A percentile compares a stretch with the other conserved stretches of the same genome.
phyloP scores from a whole-genome alignment of 2,888 invertebrate species.

The Drosophila mercatorum region DNA sequence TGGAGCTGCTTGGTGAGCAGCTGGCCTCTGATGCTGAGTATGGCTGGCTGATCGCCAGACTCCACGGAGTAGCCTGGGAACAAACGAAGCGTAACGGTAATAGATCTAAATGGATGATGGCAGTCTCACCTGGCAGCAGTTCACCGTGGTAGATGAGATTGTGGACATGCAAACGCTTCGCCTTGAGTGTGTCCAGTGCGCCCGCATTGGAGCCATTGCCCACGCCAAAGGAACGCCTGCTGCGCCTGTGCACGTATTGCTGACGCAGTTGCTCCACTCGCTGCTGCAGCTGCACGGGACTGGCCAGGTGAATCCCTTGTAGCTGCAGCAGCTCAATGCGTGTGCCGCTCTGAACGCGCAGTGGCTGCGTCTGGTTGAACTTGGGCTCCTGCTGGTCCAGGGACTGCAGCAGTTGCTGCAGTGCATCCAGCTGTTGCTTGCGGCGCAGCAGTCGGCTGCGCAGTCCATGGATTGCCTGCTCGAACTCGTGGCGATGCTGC shows the following conservation, averaged over 20 bases:
- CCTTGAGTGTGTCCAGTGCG: conserved; percentile 52
- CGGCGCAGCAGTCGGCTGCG: conserved; percentile 73
- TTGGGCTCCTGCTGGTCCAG: conserved; percentile 2
- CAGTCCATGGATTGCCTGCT: conserved; percentile 64
- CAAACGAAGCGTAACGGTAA: no score
- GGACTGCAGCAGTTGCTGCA: conserved; percentile 52
- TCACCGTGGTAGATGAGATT: conserved; percentile 75
- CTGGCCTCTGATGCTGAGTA: conserved; percentile 55
- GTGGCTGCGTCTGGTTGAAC: conserved; percentile 33
- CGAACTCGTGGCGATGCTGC: conserved; percentile 76
- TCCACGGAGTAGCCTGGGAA: conserved; percentile 67
- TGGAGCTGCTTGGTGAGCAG: conserved; percentile 64
- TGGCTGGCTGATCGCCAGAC: conserved; percentile 6
- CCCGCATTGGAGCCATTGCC: conserved; percentile 21
- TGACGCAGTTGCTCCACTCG: conserved; percentile 59
- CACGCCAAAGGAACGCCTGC: conserved; percentile 54
- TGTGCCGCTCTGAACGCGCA: conserved; percentile 42
- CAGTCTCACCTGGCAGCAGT: conserved; percentile 70
- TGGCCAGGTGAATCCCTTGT: conserved; percentile 57
- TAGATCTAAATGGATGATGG: neutral
- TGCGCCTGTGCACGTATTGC: conserved; percentile 38
- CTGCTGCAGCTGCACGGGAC: conserved; percentile 70
- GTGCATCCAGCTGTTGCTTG: conserved; percentile 60
- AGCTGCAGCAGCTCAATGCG: conserved; percentile 62
- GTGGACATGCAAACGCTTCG: conserved; percentile 62